Conservation (phyloP, 2,888 invertebrate species). For the Tiphia femorata region DNA sequence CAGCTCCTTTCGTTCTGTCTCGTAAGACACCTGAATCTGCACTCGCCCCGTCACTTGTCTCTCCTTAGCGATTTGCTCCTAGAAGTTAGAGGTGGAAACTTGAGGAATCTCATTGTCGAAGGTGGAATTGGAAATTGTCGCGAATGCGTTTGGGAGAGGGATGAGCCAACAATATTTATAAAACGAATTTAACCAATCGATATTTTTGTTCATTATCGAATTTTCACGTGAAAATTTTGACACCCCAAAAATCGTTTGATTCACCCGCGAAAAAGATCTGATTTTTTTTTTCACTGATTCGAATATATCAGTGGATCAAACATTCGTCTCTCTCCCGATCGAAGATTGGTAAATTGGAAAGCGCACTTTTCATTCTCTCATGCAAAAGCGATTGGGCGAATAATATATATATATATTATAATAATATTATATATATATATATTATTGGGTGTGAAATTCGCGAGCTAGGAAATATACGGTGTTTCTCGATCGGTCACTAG, state of each 20-base stretch:
- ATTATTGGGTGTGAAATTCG: neutral
- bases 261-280: no score
- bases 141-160: no score
- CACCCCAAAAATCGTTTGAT: no score
- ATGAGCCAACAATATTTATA: no score
- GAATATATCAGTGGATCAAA: no score
- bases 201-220: no score
- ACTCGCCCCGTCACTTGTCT: conserved; percentile 83
- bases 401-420: neutral
- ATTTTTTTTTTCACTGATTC: no score
- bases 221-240: no score
- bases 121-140: neutral
- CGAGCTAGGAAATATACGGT: neutral
- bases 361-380: conserved; percentile 42
- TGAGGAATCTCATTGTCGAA: neutral
- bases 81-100: conserved; percentile 47
- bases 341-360: no score
- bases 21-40: conserved; percentile 91
- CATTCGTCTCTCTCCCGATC: no score
- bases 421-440: neutral
- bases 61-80: conserved; percentile 83
- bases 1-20: conserved; percentile 84
- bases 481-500: no score
- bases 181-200: no score
- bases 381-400: conserved; percentile 35